Percentiles rank a stretch among this genome's conserved stretches.
These are phyloP conservation scores for Thysanoteuthis rhombus DNA, from an alignment of 2,888 invertebrate genomes.

Conservation along the genomic window DNA sequence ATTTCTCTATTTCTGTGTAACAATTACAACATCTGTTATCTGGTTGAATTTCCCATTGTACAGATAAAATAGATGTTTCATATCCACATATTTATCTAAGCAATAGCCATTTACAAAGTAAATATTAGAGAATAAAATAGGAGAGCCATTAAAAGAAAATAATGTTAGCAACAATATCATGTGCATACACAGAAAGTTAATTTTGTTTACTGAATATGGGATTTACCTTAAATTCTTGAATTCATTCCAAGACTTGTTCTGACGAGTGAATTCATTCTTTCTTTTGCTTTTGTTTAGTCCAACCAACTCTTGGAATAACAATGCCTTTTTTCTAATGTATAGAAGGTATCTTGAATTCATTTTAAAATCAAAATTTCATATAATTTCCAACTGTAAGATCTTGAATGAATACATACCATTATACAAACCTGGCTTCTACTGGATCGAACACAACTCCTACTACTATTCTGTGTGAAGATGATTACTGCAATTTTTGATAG, in stretches of 20 bases:
- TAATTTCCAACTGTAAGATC: no score
- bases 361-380: neutral
- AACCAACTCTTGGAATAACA: neutral
- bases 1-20: no score
- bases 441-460: no score
- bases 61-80: neutral
- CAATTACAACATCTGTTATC: no score
- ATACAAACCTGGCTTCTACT: no score
- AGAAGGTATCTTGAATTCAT: neutral
- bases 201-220: neutral
- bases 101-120: neutral
- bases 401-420: no score
- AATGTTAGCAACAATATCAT: neutral
- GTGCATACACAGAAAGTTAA: neutral
- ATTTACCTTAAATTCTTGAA: neutral
- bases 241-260: neutral
- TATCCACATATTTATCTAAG: neutral
- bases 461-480: no score
- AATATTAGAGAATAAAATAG: neutral
- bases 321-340: neutral
- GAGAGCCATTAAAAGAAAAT: neutral
- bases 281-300: neutral
- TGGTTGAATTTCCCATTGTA: no score
- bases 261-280: neutral
- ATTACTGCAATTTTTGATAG: no score